A percentile compares a stretch with the other conserved stretches of the same genome.
phyloP scores from a whole-genome alignment of 2,888 invertebrate species.

The Hypena proboscidalis region DNA sequence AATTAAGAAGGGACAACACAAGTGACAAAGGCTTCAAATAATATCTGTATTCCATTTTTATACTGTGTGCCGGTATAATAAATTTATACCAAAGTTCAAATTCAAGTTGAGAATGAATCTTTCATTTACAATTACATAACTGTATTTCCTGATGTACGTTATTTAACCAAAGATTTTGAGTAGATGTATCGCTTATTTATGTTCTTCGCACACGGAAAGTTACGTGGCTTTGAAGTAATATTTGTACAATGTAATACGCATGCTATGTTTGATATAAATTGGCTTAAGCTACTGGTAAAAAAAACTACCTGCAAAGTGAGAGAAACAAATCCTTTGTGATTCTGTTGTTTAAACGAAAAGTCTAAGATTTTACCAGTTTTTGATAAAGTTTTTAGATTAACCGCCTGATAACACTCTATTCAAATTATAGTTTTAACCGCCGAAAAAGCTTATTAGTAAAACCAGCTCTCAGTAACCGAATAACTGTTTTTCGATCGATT shows the following conservation, averaged over 20 bases:
- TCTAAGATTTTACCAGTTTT: too few relatives aligned
- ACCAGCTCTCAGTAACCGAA: too few relatives aligned
- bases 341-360: too few relatives aligned
- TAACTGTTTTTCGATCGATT: too few relatives aligned
- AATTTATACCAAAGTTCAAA: neutral
- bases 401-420: too few relatives aligned
- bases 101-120: constrained; percentile 14
- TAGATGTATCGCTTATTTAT: constrained; percentile 19
- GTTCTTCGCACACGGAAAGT: constrained; percentile 31
- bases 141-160: constrained; percentile 34
- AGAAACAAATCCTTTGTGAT: too few relatives aligned
- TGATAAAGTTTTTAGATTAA: too few relatives aligned
- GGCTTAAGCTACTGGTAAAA: too few relatives aligned
- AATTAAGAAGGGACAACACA: too few relatives aligned
- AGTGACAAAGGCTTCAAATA: neutral
- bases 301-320: too few relatives aligned
- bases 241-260: constrained; percentile 9
- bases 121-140: constrained; percentile 34
- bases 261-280: neutral
- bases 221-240: constrained; percentile 28
- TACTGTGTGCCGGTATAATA: neutral
- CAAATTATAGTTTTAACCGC: too few relatives aligned
- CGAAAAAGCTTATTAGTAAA: too few relatives aligned
- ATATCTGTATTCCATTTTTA: neutral
- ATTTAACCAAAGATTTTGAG: constrained; percentile 28